These are phyloP conservation scores for Drosophila picticornis DNA, from an alignment of 2,888 invertebrate species.

Conservation along the genomic window DNA sequence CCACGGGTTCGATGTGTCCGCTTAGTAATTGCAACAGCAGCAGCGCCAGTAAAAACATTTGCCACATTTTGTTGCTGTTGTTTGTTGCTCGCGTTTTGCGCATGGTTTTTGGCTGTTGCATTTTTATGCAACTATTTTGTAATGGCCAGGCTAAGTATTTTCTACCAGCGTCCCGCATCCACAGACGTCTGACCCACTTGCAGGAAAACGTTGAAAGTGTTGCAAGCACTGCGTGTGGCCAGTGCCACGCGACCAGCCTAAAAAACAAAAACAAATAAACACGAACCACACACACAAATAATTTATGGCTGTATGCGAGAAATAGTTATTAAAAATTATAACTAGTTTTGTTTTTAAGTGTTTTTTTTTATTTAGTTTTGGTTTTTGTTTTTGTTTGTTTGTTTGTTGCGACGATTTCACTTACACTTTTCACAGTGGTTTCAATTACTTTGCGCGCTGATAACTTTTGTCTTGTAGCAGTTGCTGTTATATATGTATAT, in stretches of 20 bases:
- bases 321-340: conserved; percentile 26
- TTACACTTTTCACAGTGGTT: conserved; percentile 49
- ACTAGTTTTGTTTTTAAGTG: conserved; percentile 9
- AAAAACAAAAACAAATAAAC: conserved; percentile 6
- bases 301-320: background rate
- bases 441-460: conserved; percentile 37
- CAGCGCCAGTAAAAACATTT: conserved; percentile 41
- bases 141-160: conserved; percentile 48
- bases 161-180: conserved; percentile 17
- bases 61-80: conserved; percentile 39
- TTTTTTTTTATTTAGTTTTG: conserved; percentile 2
- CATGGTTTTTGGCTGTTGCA: conserved; percentile 36
- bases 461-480: conserved; percentile 28
- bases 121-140: conserved; percentile 57
- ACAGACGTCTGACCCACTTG: conserved; percentile 57
- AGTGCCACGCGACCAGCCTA: conserved; percentile 36
- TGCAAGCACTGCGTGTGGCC: conserved; percentile 30
- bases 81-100: conserved; percentile 8
- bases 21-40: conserved; percentile 54
- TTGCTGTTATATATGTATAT: conserved; percentile 10
- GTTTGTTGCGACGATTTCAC: conserved; percentile 48
- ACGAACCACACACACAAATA: background rate
- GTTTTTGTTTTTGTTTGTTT: background rate
- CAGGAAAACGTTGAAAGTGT: conserved; percentile 30
- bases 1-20: conserved; percentile 57